These are phyloP conservation scores for Enoplosus armatus DNA, from an alignment of 2,797 vertebrate genomes.

Conservation along the genomic window DNA sequence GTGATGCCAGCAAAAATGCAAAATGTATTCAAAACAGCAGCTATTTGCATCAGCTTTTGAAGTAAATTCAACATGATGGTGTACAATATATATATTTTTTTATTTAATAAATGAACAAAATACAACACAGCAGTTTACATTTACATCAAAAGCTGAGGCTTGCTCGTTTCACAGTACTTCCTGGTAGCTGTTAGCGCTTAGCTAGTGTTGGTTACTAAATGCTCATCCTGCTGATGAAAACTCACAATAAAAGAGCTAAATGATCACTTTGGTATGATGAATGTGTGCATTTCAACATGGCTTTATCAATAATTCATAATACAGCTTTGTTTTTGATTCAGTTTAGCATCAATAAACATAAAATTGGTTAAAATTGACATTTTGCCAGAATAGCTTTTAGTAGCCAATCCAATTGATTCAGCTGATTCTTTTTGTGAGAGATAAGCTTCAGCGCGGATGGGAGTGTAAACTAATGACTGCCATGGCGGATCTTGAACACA, in stretches of 20 bases:
- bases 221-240: conserved; percentile 26
- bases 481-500: neutral
- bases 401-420: neutral
- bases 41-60: conserved; percentile 56
- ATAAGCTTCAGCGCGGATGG: neutral
- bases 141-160: neutral
- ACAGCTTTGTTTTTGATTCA: conserved; percentile 32
- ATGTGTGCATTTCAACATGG: conserved; percentile 17
- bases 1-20: conserved; percentile 36
- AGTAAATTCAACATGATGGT: conserved; percentile 39
- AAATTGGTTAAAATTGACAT: conserved; percentile 6
- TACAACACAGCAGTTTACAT: conserved; percentile 31
- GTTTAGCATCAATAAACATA: conserved; percentile 29
- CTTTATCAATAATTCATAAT: conserved; percentile 32
- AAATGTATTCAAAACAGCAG: conserved; percentile 45
- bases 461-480: neutral
- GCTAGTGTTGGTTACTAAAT: conserved; percentile 6
- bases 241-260: conserved; percentile 33
- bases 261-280: conserved; percentile 30
- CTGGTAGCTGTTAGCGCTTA: conserved; percentile 10
- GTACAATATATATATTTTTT: conserved; percentile 13
- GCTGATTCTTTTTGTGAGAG: neutral
- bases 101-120: conserved; percentile 24
- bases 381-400: conserved; percentile 29
- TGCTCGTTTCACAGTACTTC: neutral